Evolutionary conservation across 2,113 vertebrate genomes (phyloP), one percentile per base, ranked within the genome.

Genomic region (Erythrocercus mccallii): DNA sequence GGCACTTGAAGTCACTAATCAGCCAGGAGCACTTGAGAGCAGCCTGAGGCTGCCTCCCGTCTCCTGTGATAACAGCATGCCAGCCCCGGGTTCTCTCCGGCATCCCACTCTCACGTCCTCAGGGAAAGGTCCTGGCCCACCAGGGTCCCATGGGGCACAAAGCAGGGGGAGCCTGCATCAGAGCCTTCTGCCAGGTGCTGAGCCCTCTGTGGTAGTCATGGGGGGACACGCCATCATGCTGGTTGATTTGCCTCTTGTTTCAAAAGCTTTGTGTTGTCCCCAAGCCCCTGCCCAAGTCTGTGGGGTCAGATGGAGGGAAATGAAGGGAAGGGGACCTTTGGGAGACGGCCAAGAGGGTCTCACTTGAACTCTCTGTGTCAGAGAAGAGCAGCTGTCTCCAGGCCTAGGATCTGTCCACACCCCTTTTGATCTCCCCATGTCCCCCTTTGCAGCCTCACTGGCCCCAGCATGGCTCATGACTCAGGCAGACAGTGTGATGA

Each of bases 1-100:
- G 92, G 92, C 83, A 95, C 94, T 97, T 97, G 86, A 95, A 97
- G 76, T 81, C 88, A 94, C 92, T 97, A 94, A 97, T 97, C 95
- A 96, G 92, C 69, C 19, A 3, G 56, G 91, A 62, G 72, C 96
- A 97, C 96, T 97, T 97, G 92, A 97, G 56, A 94, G 68, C 76
- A 94, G 94, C 82, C 82, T 10, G 1, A 66, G 88, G 77, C 95
- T 96, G 95, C 95, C 95, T 97, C 72, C 95, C 0, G 9, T 83
- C 94, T 95, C 94, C 80, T 3, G 4, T 2, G 96, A 97, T 97
- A 97, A 97, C 69, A 0, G 79, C 72, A 76, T 31, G 68, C 71
- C 94, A 81, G 72, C 72, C 31, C 37, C 0, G 0, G 25, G 50
- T 68, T 92, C 16, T 2, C 76, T 92, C 76, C 0, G 0, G 35